These are phyloP conservation scores for Symphodus melops DNA, from an alignment of 2,113 vertebrate genomes.

Conservation along the genomic window DNA sequence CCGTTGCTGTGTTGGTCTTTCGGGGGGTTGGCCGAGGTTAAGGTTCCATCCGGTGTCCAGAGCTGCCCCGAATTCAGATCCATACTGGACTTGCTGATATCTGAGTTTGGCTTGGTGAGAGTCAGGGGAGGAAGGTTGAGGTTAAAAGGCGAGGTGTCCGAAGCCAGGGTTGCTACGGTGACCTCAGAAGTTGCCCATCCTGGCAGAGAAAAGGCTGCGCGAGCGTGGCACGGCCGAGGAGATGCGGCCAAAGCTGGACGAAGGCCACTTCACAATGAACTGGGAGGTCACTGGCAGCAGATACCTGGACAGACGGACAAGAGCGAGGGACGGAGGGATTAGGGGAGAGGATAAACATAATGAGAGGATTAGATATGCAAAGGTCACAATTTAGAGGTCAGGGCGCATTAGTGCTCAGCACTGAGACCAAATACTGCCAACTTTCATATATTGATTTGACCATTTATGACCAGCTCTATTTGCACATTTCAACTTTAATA, in stretches of 20 bases:
- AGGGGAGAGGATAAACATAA: conserved; percentile 74
- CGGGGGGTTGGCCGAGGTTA: conserved; percentile 55
- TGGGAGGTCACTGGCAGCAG: conserved; percentile 94
- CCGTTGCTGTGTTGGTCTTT: conserved; percentile 53
- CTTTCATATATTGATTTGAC: conserved; percentile 53
- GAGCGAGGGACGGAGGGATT: conserved; percentile 73
- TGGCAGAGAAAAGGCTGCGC: conserved; percentile 88
- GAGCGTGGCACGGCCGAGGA: conserved; percentile 87
- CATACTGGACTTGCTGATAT: conserved; percentile 49
- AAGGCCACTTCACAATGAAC: conserved; percentile 92
- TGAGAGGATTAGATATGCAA: conserved; percentile 80
- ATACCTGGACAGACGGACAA: conserved; percentile 88
- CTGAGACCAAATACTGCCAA: conserved; percentile 45
- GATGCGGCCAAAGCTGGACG: conserved; percentile 86
- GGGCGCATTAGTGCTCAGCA: conserved; percentile 63
- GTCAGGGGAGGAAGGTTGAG: conserved; percentile 37
- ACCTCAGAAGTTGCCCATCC: conserved; percentile 91
- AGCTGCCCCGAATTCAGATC: conserved; percentile 50
- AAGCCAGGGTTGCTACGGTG: conserved; percentile 64
- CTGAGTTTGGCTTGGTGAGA: conserved; percentile 58
- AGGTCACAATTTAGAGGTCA: conserved; percentile 78
- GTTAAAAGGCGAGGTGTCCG: conserved; percentile 62
- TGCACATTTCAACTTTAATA: conserved; percentile 48
- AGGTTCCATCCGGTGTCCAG: conserved; percentile 49
- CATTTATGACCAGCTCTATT: conserved; percentile 48